Evolutionary conservation across 2,797 vertebrate species (phyloP).

Genomic region (Octomys mimax): DNA sequence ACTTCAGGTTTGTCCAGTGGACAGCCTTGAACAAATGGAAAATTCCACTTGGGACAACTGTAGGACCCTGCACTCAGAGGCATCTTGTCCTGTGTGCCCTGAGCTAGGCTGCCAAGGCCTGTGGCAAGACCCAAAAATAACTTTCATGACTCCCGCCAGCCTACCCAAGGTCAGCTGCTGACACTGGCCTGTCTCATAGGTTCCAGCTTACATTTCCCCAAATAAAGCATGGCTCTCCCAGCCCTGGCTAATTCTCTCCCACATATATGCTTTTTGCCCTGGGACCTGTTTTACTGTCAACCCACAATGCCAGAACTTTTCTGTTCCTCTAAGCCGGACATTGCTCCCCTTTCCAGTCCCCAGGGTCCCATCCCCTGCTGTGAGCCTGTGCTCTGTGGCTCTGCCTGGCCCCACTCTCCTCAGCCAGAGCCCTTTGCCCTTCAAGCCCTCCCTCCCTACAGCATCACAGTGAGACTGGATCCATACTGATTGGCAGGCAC

Average conservation of each 20-base stretch:
- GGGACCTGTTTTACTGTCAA: neutral
- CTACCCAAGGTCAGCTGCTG: neutral
- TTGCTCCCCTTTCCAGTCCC: accelerated
- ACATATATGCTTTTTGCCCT: neutral
- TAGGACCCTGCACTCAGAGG: neutral
- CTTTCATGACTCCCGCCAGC: neutral
- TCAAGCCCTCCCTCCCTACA: neutral
- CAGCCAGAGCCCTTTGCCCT: neutral
- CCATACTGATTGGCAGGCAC: too few relatives aligned
- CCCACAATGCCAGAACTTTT: neutral
- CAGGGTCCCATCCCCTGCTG: neutral
- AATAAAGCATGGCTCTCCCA: neutral
- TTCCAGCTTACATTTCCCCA: neutral
- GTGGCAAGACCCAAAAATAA: neutral
- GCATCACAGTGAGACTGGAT: neutral
- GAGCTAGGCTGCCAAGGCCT: neutral
- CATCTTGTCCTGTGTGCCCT: neutral
- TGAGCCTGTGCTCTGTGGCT: neutral
- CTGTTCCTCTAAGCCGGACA: neutral
- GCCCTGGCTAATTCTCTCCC: neutral
- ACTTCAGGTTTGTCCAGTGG: neutral
- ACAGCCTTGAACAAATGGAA: neutral
- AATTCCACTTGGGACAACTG: neutral
- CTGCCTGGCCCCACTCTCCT: neutral
- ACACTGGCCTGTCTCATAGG: neutral